A percentile compares a stretch with the other conserved stretches of the same genome.
These are phyloP conservation scores for Cyrtodaria siliqua DNA, from an alignment of 2,888 invertebrate genomes.

Conservation along the genomic window DNA sequence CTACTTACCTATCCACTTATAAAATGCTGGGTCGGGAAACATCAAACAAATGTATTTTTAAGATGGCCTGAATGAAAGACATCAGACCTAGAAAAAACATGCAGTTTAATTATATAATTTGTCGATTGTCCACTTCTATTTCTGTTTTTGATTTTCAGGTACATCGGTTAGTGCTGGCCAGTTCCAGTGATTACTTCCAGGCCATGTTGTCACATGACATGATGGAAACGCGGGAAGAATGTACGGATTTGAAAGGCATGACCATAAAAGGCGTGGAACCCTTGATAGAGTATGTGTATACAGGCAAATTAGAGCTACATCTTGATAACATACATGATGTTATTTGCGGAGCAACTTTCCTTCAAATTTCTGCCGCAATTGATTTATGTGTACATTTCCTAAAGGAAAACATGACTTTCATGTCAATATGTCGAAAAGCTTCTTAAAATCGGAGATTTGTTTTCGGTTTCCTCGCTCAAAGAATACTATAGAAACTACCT, in stretches of 20 bases:
- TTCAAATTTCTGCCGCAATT: constrained; percentile 63
- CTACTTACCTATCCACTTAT: no score
- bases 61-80: no score
- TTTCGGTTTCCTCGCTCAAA: constrained; percentile 58
- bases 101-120: no score
- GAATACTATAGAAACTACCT: constrained; percentile 67
- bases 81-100: no score
- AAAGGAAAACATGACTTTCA: constrained; percentile 67
- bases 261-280: constrained; percentile 59
- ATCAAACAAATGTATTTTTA: no score
- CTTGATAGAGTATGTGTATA: constrained; percentile 62
- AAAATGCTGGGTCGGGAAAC: no score
- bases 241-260: constrained; percentile 57
- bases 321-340: constrained; percentile 65
- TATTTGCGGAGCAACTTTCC: constrained; percentile 64
- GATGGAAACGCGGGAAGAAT: constrained; percentile 65
- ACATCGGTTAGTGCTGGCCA: constrained; percentile 64
- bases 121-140: no score
- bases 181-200: constrained; percentile 67
- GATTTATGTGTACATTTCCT: constrained; percentile 63
- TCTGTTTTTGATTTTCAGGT: constrained; percentile 36
- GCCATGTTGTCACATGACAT: constrained; percentile 72
- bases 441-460: constrained; percentile 66
- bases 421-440: constrained; percentile 67
- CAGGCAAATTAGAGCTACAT: constrained; percentile 53